Base-by-base conservation (phyloP, 2,888 invertebrate species). In the Idaea straminata region DNA sequence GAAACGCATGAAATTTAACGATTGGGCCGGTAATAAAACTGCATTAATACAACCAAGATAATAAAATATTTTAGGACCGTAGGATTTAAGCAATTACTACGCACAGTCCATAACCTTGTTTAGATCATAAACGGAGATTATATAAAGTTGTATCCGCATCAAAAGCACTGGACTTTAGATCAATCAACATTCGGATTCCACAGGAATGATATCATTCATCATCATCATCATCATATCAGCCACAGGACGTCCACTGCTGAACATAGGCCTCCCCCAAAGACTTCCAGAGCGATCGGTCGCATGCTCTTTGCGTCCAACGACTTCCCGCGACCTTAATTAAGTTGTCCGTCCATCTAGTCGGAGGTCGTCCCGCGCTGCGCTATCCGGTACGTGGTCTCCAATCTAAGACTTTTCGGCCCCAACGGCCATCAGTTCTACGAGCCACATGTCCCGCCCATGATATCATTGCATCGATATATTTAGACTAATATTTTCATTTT, bases 21-120 rank as follows among this genome's bases (percentile, higher is more conserved):
- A 83, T 77, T 77, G 79, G 76, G 74, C 72, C 62, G 71, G 76
- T 72, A 70, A 81, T 83, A 81, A 84, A 83, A 80, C 72, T 67
- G 63, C 74, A 86, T 87, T 86, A 88, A 86, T 85, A 83, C 74
- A 72, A 83, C 83, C 74, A 72, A 75, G 72, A 78, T 81, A 83
- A 83, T 85, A 83, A 85, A 84, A 83, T 81, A 81, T 78, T 72
- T 65, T 72, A 77, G 75, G 81, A 78, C 74, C 70, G 74, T 77
- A 73, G 72, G 77, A 79, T 82, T 83, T 77, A 69, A 79, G 76
- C 73, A 78, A 81, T 79, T 69, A 70, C 76, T 47, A 47, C 47
- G 47, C 79, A 75, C 77, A 77, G 79, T 70, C 62, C 76, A 73
- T 72, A 78, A 78, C 77, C 78, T 82, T 82, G 81, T 78, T 81